phyloP scores from a whole-genome alignment of 2,888 invertebrate genomes.

The Drosophila kanekoi region DNA sequence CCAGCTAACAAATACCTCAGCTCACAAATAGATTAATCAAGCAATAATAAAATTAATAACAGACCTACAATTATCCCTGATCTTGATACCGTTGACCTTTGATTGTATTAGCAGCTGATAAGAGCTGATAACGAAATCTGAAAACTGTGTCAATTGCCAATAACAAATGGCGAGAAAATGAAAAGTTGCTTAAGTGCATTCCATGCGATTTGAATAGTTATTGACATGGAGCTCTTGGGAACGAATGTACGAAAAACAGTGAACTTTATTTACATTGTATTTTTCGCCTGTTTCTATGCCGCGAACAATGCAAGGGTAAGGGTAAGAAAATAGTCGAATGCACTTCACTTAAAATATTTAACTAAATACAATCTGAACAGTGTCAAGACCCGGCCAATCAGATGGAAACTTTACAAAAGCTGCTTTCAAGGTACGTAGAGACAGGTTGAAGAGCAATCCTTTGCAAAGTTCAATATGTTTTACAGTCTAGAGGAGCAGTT shows the following conservation, averaged over 20 bases:
- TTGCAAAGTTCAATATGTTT: slow-evolving; percentile 1
- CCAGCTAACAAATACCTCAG: too few species aligned
- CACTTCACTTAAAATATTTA: not conserved
- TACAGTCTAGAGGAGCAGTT: slow-evolving; percentile 36
- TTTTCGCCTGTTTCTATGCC: not conserved
- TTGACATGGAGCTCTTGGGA: not conserved
- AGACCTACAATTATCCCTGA: not conserved
- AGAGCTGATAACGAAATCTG: slow-evolving; percentile 1
- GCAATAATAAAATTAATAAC: slow-evolving; percentile 2
- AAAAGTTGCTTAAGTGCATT: slow-evolving; percentile 3
- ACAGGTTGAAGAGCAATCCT: too few species aligned
- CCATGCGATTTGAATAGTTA: not conserved
- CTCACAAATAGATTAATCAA: not conserved
- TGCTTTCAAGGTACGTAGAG: slow-evolving; percentile 44
- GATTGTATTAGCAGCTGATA: slow-evolving; percentile 21
- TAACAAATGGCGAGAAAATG: not conserved
- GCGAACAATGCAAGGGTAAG: slow-evolving; percentile 19
- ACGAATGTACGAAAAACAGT: not conserved
- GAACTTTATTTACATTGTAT: slow-evolving; percentile 1
- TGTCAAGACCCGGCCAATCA: slow-evolving; percentile 3
- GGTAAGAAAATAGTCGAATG: too few species aligned
- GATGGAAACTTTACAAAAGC: slow-evolving; percentile 16
- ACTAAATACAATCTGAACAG: slow-evolving; percentile 5
- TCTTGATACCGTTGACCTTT: slow-evolving; percentile 4
- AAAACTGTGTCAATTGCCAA: slow-evolving; percentile 17